phyloP scores from a whole-genome alignment of 2,888 invertebrate species.

The Pachymerium ferrugineum region DNA sequence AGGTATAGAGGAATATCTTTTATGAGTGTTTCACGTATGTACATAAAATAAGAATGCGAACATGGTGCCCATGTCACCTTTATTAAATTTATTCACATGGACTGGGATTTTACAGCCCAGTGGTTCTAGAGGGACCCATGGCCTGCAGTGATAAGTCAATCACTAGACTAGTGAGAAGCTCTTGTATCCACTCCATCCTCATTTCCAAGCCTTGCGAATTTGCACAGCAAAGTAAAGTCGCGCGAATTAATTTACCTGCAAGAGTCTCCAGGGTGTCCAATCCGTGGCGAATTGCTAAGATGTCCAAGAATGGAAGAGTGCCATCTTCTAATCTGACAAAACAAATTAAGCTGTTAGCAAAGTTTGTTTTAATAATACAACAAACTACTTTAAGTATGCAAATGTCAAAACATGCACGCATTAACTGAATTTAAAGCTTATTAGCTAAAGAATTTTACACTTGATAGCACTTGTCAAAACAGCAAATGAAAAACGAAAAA shows the following conservation, averaged over 20 bases:
- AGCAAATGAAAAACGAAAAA: too few species aligned
- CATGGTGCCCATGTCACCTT: slow-evolving; percentile 29
- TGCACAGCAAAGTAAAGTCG: background rate
- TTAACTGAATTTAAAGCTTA: too few species aligned
- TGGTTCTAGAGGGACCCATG: background rate
- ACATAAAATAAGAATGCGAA: slow-evolving; percentile 20
- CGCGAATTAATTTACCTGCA: slow-evolving; percentile 50
- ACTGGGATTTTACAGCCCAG: slow-evolving; percentile 11
- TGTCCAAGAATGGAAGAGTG: slow-evolving; percentile 78
- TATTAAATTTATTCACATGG: slow-evolving; percentile 30
- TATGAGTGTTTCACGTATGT: background rate
- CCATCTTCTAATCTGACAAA: slow-evolving; percentile 86
- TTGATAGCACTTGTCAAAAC: too few species aligned
- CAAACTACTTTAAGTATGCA: too few species aligned
- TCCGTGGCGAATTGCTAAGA: slow-evolving; percentile 70
- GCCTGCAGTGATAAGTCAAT: slow-evolving; percentile 30
- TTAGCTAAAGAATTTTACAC: too few species aligned
- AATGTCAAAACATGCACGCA: too few species aligned
- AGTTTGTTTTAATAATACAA: too few species aligned
- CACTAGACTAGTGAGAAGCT: background rate
- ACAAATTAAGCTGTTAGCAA: too few species aligned
- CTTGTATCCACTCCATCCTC: background rate
- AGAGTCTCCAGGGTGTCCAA: slow-evolving; percentile 66
- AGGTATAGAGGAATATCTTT: slow-evolving; percentile 5
- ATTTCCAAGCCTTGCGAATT: too few species aligned